phyloP scores from a whole-genome alignment of 2,113 vertebrate species.

The Neolamprologus devosi region DNA sequence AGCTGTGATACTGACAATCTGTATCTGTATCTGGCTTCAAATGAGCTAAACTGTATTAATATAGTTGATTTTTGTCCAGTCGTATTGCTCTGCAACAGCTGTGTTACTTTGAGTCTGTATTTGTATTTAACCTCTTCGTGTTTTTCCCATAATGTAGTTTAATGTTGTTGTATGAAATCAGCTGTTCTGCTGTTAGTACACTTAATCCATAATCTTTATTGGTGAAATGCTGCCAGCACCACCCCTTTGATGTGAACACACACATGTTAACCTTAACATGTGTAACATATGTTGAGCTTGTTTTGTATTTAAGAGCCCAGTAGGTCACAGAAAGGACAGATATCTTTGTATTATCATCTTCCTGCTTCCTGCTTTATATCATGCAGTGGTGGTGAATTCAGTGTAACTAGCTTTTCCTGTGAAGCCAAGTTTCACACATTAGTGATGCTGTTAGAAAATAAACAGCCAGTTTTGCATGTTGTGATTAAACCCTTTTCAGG shows the following conservation, averaged over 20 bases:
- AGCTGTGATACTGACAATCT: neutral
- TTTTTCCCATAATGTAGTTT: neutral
- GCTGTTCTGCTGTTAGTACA: neutral
- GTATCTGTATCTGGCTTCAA: neutral
- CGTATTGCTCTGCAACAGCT: neutral
- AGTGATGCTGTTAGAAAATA: neutral
- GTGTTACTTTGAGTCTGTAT: neutral
- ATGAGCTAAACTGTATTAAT: neutral
- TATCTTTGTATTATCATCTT: neutral
- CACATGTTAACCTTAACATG: neutral
- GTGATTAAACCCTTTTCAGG: neutral
- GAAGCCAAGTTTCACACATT: neutral
- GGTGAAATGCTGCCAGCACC: neutral
- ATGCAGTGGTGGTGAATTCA: neutral
- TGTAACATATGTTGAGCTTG: neutral
- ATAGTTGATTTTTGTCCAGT: neutral
- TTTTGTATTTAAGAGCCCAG: neutral
- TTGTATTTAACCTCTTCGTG: neutral
- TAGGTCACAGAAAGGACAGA: neutral
- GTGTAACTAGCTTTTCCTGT: neutral
- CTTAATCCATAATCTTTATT: neutral
- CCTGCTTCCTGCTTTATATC: neutral
- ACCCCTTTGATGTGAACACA: neutral
- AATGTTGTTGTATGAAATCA: neutral
- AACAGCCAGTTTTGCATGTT: neutral